A percentile compares a stretch with the other conserved stretches of the same genome.
phyloP scores from a whole-genome alignment of 2,888 invertebrate genomes.

The Metalampra italica region DNA sequence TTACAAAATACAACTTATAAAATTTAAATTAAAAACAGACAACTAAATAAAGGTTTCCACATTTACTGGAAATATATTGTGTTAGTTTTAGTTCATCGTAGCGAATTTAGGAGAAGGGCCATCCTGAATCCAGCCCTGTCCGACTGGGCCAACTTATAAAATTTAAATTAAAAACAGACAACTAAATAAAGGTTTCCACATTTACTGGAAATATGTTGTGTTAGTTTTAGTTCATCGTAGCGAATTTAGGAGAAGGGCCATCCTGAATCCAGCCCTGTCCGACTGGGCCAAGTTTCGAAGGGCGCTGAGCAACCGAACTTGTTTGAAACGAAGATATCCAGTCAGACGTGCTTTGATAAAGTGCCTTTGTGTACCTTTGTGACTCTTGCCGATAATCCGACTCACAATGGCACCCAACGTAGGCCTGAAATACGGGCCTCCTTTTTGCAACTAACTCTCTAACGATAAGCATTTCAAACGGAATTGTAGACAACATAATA shows the following conservation, averaged over 20 bases:
- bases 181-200: too few species aligned
- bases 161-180: too few species aligned
- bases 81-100: too few species aligned
- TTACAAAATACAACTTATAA: too few species aligned
- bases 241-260: background rate
- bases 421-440: slow-evolving; percentile 36
- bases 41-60: too few species aligned
- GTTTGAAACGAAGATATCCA: slow-evolving; percentile 45
- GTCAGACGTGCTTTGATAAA: slow-evolving; percentile 59
- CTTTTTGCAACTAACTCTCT: slow-evolving; percentile 38
- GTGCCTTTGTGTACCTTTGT: slow-evolving; percentile 61
- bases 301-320: slow-evolving; percentile 40
- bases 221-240: too few species aligned
- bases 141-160: too few species aligned
- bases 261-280: background rate
- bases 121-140: background rate
- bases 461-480: slow-evolving; percentile 5
- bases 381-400: slow-evolving; percentile 50
- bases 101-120: background rate
- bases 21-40: too few species aligned
- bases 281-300: slow-evolving; percentile 29
- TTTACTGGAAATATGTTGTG: too few species aligned
- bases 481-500: background rate
- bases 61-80: too few species aligned
- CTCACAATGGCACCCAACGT: slow-evolving; percentile 35